A percentile compares a stretch with the other conserved stretches of the same genome.
Evolutionary conservation across 2,113 vertebrate species (phyloP).

Genomic region (Percina caprodes): DNA sequence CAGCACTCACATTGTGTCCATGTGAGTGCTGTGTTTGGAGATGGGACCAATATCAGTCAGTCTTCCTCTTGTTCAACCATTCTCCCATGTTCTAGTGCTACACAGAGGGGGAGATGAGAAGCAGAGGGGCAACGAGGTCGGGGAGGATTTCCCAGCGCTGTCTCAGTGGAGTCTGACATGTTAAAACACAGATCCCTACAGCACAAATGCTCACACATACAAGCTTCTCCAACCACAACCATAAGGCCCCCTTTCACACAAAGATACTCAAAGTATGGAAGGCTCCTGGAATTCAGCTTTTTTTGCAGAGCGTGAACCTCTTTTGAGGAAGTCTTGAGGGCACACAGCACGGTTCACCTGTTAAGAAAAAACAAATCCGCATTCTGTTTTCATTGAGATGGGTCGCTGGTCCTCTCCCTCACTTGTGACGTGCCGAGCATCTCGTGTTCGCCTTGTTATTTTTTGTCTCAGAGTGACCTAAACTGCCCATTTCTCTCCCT

Average conservation of each 20-base stretch:
- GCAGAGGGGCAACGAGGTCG: conserved; percentile 15
- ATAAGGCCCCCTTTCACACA: background rate
- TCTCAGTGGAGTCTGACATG: conserved; percentile 67
- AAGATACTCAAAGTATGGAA: background rate
- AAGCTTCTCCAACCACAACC: background rate
- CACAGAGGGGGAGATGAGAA: conserved; percentile 47
- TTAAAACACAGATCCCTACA: conserved; percentile 56
- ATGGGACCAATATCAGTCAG: background rate
- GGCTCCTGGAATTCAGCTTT: background rate
- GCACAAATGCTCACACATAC: background rate
- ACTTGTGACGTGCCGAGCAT: background rate
- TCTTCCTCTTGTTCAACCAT: conserved; percentile 36
- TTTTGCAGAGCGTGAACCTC: background rate
- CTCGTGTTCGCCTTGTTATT: conserved; percentile 18
- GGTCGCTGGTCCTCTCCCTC: conserved; percentile 9
- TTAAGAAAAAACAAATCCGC: conserved; percentile 5
- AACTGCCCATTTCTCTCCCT: conserved; percentile 47
- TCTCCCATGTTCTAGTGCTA: conserved; percentile 64
- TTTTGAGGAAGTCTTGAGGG: background rate
- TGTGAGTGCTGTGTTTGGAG: too few relatives aligned
- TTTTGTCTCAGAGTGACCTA: conserved; percentile 15
- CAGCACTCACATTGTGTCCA: background rate
- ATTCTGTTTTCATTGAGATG: background rate
- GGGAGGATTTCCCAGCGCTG: conserved; percentile 30
- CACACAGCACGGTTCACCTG: conserved; percentile 17